These are phyloP conservation scores for Gymnogyps californianus DNA, from an alignment of 2,113 vertebrate genomes.

Conservation along the genomic window DNA sequence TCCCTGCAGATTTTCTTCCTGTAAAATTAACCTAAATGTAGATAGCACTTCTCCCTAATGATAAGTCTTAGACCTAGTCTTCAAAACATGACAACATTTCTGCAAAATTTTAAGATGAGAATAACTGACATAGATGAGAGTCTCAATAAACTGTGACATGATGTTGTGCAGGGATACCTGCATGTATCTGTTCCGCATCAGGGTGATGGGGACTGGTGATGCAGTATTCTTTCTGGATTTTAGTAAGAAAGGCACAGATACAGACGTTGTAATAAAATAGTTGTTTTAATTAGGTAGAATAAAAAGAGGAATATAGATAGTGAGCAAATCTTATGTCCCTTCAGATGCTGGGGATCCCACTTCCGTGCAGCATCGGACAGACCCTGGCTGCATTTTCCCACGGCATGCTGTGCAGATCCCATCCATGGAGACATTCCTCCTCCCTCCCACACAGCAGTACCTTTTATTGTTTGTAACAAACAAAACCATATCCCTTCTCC, in stretches of 20 bases:
- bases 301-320: neutral
- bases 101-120: neutral
- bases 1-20: neutral
- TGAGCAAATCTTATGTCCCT: neutral
- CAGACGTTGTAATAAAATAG: neutral
- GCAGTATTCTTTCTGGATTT: neutral
- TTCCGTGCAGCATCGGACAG: neutral
- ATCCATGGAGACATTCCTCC: accelerated
- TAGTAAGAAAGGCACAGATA: neutral
- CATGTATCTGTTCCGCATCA: neutral
- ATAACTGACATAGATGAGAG: neutral
- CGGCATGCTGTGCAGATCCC: accelerated
- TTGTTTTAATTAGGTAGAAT: neutral
- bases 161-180: neutral
- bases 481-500: neutral
- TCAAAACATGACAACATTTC: neutral
- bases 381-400: neutral
- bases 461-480: neutral
- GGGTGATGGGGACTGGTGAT: neutral
- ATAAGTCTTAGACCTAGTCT: neutral
- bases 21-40: neutral
- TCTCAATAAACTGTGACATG: neutral
- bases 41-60: neutral
- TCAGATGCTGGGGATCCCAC: accelerated
- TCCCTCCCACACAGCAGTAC: neutral